These are phyloP conservation scores for Gobio occitaniae DNA, from an alignment of 2,797 vertebrate species.

Conservation along the genomic window DNA sequence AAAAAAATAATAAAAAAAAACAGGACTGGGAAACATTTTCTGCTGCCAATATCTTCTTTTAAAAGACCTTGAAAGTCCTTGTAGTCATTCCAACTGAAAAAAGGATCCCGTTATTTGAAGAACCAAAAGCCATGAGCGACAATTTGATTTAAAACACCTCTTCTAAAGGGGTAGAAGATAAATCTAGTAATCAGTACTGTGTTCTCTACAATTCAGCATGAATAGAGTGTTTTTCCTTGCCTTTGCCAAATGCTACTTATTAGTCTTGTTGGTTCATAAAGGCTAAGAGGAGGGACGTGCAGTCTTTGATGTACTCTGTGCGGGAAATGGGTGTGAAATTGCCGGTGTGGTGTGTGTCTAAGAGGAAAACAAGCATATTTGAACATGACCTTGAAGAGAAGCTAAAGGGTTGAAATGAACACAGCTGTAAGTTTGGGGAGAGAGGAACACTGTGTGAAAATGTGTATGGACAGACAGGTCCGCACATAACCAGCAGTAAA, in stretches of 20 bases:
- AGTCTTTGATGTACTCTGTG: constrained; percentile 47
- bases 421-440: not conserved
- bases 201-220: constrained; percentile 25
- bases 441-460: not conserved
- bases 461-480: not conserved
- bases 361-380: constrained; percentile 19
- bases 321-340: constrained; percentile 37
- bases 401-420: constrained; percentile 9
- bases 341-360: constrained; percentile 29
- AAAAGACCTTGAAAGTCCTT: constrained; percentile 23
- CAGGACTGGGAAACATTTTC: not conserved
- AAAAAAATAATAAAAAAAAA: not conserved
- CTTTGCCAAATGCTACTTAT: constrained; percentile 45
- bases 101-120: not conserved
- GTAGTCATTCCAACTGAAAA: not conserved
- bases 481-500: not conserved
- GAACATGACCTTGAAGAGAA: constrained; percentile 34
- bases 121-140: not conserved
- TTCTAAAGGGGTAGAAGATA: constrained; percentile 27
- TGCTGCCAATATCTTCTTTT: not conserved
- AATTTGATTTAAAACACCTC: constrained; percentile 30
- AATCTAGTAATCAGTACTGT: constrained; percentile 39
- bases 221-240: constrained; percentile 11
- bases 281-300: constrained; percentile 19
- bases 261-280: constrained; percentile 41